A percentile compares a stretch with the other conserved stretches of the same genome.
Evolutionary conservation across 2,888 invertebrate genomes (phyloP).

Genomic region (Neoitamus cyanurus): DNA sequence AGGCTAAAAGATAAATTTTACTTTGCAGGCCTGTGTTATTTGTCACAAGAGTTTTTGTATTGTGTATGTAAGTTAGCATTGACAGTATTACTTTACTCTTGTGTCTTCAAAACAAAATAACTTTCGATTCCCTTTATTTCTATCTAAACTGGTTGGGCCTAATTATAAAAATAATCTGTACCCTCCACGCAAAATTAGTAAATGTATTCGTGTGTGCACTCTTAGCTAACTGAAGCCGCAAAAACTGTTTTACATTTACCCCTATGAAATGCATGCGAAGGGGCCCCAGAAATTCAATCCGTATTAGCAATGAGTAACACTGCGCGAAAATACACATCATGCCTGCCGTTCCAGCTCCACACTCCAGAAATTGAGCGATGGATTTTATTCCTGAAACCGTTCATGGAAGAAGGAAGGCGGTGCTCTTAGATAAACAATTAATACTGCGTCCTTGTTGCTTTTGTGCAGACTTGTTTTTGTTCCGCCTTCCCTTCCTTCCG

Average conservation of each 20-base stretch:
- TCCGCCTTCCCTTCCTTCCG: constrained; percentile 47
- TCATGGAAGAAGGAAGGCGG: constrained; percentile 20
- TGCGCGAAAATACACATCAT: background rate
- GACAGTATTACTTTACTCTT: no score
- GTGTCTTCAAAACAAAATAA: no score
- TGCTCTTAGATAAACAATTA: constrained; percentile 54
- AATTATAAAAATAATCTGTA: background rate
- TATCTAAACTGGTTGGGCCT: no score
- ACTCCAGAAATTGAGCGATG: constrained; percentile 32
- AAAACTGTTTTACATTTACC: constrained; percentile 8
- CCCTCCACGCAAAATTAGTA: no score
- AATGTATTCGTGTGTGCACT: no score
- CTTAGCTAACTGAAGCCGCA: background rate
- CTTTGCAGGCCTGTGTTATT: no score
- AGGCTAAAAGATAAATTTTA: no score
- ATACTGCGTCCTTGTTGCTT: constrained; percentile 52
- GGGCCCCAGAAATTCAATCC: constrained; percentile 1
- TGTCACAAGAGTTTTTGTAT: no score
- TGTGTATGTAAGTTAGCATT: no score
- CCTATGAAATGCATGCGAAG: background rate
- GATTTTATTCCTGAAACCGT: constrained; percentile 25
- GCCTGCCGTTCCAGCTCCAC: constrained; percentile 1
- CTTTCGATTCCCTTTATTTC: no score
- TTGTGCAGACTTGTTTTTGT: constrained; percentile 52
- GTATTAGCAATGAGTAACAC: constrained; percentile 12